Evolutionary conservation across 2,797 vertebrate genomes (phyloP).

Genomic region (Scomberomorus guttatus): DNA sequence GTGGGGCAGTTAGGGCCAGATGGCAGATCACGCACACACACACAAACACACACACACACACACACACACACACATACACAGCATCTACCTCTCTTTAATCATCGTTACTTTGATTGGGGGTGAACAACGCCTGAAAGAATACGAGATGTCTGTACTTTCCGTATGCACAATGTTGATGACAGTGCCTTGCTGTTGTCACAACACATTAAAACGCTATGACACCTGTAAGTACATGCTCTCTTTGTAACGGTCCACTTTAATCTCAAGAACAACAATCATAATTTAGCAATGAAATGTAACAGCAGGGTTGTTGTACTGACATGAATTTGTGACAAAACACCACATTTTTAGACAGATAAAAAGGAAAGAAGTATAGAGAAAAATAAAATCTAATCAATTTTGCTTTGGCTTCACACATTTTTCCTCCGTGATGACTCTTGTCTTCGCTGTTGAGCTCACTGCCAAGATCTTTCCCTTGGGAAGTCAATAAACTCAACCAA

Average conservation of each 20-base stretch:
- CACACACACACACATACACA: conserved; percentile 14
- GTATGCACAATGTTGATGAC: conserved; percentile 58
- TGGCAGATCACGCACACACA: conserved; percentile 67
- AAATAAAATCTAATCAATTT: conserved; percentile 68
- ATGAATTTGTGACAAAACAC: conserved; percentile 68
- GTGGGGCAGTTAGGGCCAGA: conserved; percentile 80
- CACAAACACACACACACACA: conserved; percentile 19
- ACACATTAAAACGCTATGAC: conserved; percentile 72
- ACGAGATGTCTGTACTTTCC: conserved; percentile 36
- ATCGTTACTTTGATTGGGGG: conserved; percentile 58
- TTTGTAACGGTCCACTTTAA: conserved; percentile 75
- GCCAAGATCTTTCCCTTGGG: conserved; percentile 64
- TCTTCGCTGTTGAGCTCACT: conserved; percentile 62
- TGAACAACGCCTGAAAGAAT: conserved; percentile 60
- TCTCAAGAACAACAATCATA: conserved; percentile 71
- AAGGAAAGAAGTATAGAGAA: conserved; percentile 53
- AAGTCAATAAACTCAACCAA: conserved; percentile 62
- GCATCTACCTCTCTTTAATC: conserved; percentile 67
- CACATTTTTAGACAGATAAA: conserved; percentile 69
- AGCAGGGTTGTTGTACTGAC: conserved; percentile 63
- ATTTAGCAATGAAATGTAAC: conserved; percentile 64
- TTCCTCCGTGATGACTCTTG: conserved; percentile 53
- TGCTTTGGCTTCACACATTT: conserved; percentile 64
- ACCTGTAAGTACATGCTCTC: conserved; percentile 73
- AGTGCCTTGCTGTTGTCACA: conserved; percentile 70